A percentile compares a stretch with the other conserved stretches of the same genome.
phyloP scores from a whole-genome alignment of 2,888 invertebrate genomes.

The Orthosia gothica region DNA sequence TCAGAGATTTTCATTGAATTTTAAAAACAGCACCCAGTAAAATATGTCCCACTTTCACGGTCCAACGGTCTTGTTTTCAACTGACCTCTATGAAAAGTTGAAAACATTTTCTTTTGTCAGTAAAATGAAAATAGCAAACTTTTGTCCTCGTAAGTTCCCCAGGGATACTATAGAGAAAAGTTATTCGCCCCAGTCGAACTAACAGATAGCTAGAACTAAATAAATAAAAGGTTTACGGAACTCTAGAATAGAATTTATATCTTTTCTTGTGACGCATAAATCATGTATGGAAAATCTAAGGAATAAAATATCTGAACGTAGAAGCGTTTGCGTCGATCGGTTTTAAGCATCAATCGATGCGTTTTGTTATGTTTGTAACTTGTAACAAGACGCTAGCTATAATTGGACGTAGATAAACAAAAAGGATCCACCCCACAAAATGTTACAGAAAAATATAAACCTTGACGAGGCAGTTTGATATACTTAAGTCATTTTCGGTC shows the following conservation, averaged over 20 bases:
- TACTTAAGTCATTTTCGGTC: no score
- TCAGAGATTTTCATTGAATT: background rate
- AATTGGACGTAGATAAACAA: no score
- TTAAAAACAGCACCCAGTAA: background rate
- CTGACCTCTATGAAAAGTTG: constrained; percentile 17
- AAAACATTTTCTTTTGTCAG: constrained; percentile 26
- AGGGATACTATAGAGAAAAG: constrained; percentile 19
- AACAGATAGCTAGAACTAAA: constrained; percentile 14
- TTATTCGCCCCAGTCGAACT: constrained; percentile 7
- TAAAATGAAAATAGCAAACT: constrained; percentile 35
- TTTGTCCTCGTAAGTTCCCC: constrained; percentile 16
- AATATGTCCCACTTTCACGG: background rate
- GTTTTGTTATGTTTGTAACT: no score
- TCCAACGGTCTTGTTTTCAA: background rate
- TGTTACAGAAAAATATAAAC: no score
- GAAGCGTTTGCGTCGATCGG: background rate
- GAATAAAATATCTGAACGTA: constrained; percentile 5
- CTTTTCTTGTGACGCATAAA: constrained; percentile 27
- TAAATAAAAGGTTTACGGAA: constrained; percentile 31
- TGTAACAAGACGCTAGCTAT: no score
- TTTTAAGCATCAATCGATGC: background rate
- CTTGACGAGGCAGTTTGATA: no score
- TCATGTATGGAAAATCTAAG: constrained; percentile 19
- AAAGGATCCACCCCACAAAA: no score
- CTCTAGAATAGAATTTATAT: constrained; percentile 19